Percentiles rank a stretch among this genome's conserved stretches.
phyloP scores from a whole-genome alignment of 1,140 invertebrate species.

The Atta cephalotes region DNA sequence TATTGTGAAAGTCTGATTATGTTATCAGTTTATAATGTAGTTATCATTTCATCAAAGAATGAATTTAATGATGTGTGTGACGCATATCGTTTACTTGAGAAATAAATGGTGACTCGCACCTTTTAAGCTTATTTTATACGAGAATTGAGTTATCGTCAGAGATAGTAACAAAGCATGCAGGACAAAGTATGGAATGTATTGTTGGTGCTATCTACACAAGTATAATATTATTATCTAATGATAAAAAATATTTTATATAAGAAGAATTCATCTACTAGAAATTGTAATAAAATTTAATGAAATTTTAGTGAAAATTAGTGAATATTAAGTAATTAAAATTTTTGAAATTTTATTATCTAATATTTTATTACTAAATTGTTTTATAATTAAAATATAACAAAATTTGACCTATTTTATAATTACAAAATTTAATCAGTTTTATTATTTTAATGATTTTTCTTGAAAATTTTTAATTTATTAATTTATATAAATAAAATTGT shows the following conservation, averaged over 20 bases:
- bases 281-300: background rate
- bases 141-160: background rate
- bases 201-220: background rate
- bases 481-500: background rate
- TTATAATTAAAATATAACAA: background rate
- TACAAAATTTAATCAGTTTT: background rate
- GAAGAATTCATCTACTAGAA: background rate
- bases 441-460: conserved; percentile 4
- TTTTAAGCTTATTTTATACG: background rate
- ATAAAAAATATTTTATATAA: background rate
- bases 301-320: background rate
- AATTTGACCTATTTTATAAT: background rate
- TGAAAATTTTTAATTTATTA: background rate
- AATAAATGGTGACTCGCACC: background rate
- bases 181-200: background rate
- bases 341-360: conserved; percentile 1
- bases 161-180: background rate
- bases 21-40: background rate
- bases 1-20: background rate
- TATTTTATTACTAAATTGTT: background rate
- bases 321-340: background rate
- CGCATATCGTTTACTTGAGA: background rate
- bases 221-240: background rate
- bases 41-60: too few relatives aligned
- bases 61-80: background rate